Evolutionary conservation across 2,113 vertebrate genomes (phyloP).

Genomic region (Rissa tridactyla): DNA sequence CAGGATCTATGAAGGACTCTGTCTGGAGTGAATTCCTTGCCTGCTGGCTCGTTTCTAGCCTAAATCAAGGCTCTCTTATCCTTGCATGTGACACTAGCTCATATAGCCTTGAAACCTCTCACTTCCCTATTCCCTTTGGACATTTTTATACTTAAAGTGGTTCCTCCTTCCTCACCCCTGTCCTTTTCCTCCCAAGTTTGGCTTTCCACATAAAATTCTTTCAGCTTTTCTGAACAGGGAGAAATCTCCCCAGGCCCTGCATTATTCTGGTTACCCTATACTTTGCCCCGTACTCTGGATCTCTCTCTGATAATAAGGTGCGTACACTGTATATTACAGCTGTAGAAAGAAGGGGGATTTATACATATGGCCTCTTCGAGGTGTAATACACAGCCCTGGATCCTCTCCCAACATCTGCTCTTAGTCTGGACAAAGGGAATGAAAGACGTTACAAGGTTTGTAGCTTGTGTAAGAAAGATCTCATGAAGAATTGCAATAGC

Average conservation of each 20-base stretch:
- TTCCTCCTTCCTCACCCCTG: background rate
- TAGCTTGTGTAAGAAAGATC: constrained; percentile 13
- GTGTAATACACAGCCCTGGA: constrained; percentile 34
- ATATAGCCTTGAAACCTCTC: background rate
- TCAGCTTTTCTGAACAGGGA: background rate
- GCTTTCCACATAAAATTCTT: background rate
- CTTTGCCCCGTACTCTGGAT: background rate
- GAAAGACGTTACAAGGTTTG: background rate
- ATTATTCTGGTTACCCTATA: background rate
- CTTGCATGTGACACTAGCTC: constrained; percentile 13
- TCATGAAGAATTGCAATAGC: constrained; percentile 1
- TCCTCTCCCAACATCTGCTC: constrained; percentile 61
- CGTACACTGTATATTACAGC: background rate
- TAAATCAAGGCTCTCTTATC: constrained; percentile 10
- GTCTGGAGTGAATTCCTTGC: constrained; percentile 25
- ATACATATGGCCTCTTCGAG: background rate
- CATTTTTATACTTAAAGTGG: background rate
- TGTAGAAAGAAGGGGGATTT: constrained; percentile 41
- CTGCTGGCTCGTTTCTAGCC: background rate
- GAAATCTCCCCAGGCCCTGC: background rate
- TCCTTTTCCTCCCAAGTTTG: background rate
- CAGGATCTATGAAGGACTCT: background rate
- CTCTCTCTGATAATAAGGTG: background rate
- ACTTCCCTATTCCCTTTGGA: background rate
- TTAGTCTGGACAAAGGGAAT: constrained; percentile 1